Evolutionary conservation across 2,797 vertebrate species (phyloP), one percentile per base, ranked within the genome.

Genomic region (Lepilemur ruficaudatus): DNA sequence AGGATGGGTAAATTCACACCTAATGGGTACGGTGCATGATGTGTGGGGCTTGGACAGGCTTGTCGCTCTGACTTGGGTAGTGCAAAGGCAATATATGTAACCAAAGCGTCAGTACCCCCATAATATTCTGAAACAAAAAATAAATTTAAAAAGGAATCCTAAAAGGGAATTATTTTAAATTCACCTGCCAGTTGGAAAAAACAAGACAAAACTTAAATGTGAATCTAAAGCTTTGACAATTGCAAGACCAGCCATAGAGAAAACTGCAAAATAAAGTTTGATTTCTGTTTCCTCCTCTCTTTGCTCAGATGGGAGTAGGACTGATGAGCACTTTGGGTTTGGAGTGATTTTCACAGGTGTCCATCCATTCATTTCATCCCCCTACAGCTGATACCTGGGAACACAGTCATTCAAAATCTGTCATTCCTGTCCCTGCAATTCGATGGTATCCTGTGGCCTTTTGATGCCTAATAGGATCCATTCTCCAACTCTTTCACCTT

Each of bases 131-230:
- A 57, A 55, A 23, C 23, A 57, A 57, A 55, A 55, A 8, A 23
- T 57, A 57, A 57, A 22, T 57, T 23, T 23, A 22, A 57, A 57
- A 57, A 57, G 55, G 23, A 57, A n/a, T 70, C 6, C 18, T 91
- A 59, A 82, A 88, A 89, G 23, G 22, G 89, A 87, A 65, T 28
- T 65, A 75, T 50, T 86, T 94, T 91, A 94, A 93, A 75, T 89
- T 95, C 65, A 78, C 7, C 25, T 78, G 35, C 52, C 48, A 73
- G 8, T 28, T 55, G 46, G 41, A 67, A 87, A 93, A 23, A 46
- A 63, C 14, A n/a, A 63, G 15, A 63, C 25, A 30, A 61, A 63
- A 63, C 14, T 32, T 65, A 57, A 76, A 93, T 55, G 23, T 75
- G 35, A 78, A 50, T 52, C n/a, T 63, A 46, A 89, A 55, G 11